Evolutionary conservation across 2,797 vertebrate genomes (phyloP).

Genomic region (Pseudopleuronectes americanus): DNA sequence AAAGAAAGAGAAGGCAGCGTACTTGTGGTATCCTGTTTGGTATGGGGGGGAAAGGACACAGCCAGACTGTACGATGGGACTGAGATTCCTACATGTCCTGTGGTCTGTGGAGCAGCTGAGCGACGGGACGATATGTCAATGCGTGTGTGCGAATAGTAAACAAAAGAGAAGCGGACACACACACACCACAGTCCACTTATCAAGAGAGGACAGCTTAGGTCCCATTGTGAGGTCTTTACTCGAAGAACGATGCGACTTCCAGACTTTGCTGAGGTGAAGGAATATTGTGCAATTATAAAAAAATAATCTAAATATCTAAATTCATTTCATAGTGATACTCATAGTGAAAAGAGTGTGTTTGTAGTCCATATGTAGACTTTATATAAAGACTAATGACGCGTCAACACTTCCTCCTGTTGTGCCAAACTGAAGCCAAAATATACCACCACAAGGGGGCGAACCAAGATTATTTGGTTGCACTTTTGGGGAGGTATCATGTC

Average conservation of each 20-base stretch:
- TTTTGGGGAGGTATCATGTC: no score
- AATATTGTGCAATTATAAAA: neutral
- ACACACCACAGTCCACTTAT: neutral
- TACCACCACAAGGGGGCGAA: no score
- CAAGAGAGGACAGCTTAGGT: neutral
- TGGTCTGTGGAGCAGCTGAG: constrained; percentile 67
- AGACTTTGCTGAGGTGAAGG: neutral
- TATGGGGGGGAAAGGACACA: constrained; percentile 41
- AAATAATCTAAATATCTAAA: neutral
- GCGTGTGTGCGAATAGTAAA: constrained; percentile 50
- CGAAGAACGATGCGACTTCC: neutral
- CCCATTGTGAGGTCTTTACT: neutral
- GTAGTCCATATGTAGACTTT: no score
- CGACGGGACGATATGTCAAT: constrained; percentile 43
- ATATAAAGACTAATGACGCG: neutral
- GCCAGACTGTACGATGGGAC: constrained; percentile 35
- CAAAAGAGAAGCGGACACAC: constrained; percentile 28
- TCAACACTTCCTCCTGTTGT: no score
- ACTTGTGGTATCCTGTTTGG: constrained; percentile 71
- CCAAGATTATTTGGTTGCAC: no score
- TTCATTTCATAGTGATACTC: neutral
- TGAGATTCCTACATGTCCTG: constrained; percentile 41
- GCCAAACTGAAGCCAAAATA: no score
- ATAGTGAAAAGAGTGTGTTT: neutral
- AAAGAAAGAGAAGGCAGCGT: constrained; percentile 30